Conservation (phyloP, 2,797 vertebrate genomes). For the Myotis vivesi region DNA sequence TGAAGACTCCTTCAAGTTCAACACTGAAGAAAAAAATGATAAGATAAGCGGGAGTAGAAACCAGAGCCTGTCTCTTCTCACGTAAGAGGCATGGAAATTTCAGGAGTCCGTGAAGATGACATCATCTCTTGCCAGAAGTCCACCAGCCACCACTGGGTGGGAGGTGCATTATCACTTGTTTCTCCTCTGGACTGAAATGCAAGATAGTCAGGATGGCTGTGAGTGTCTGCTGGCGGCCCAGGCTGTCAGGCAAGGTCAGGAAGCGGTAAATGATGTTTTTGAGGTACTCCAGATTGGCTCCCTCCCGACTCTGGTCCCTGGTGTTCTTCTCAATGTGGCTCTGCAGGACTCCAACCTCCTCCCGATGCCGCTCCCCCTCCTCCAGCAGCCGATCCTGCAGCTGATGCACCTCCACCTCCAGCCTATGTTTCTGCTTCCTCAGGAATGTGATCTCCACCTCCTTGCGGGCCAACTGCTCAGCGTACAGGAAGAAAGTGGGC, state of each 20-base stretch:
- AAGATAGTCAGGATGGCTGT: slow-evolving; percentile 93
- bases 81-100: slow-evolving; percentile 50
- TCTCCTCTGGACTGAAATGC: slow-evolving; percentile 96
- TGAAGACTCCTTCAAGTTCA: slow-evolving; percentile 30
- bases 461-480: slow-evolving; percentile 93
- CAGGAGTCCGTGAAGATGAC: neutral
- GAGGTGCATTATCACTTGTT: slow-evolving; percentile 84
- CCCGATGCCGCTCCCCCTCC: slow-evolving; percentile 86
- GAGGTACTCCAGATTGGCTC: slow-evolving; percentile 96
- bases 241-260: slow-evolving; percentile 90
- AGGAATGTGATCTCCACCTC: slow-evolving; percentile 89
- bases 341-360: slow-evolving; percentile 84
- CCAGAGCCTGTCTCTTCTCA: slow-evolving; percentile 11
- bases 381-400: slow-evolving; percentile 87
- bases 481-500: slow-evolving; percentile 92
- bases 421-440: slow-evolving; percentile 88
- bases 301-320: slow-evolving; percentile 92
- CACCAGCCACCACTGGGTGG: slow-evolving; percentile 89
- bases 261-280: slow-evolving; percentile 95
- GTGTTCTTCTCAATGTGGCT: slow-evolving; percentile 86
- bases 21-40: slow-evolving; percentile 29
- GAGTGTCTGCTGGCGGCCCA: slow-evolving; percentile 94
- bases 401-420: slow-evolving; percentile 89
- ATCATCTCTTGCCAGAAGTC: slow-evolving; percentile 84
- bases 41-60: slow-evolving; percentile 38